A percentile compares a stretch with the other conserved stretches of the same genome.
Evolutionary conservation across 2,797 vertebrate genomes (phyloP).

Genomic region (Acanthopagrus latus): DNA sequence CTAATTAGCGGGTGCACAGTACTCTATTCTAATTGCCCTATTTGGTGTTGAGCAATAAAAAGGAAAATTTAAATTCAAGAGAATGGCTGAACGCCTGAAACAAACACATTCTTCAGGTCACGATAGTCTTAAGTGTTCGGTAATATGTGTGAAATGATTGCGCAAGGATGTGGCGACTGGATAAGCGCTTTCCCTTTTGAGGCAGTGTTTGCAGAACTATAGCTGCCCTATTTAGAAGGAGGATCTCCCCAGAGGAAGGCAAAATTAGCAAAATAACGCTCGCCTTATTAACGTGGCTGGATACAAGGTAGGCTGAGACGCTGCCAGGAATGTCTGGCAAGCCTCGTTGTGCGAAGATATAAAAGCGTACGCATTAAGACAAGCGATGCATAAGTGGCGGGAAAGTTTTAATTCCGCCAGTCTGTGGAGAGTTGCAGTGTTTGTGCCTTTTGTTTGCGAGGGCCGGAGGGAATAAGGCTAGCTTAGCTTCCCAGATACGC

Average conservation of each 20-base stretch:
- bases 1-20: slow-evolving; percentile 50
- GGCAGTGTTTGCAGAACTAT: slow-evolving; percentile 50
- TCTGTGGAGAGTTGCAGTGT: slow-evolving; percentile 63
- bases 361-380: slow-evolving; percentile 38
- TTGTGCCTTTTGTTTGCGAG: slow-evolving; percentile 68
- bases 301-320: slow-evolving; percentile 48
- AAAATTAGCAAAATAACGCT: slow-evolving; percentile 58
- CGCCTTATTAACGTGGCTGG: slow-evolving; percentile 51
- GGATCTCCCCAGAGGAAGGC: slow-evolving; percentile 42
- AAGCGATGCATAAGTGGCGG: slow-evolving; percentile 53
- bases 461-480: slow-evolving; percentile 70
- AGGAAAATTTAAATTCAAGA: slow-evolving; percentile 24
- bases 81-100: neutral
- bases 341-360: slow-evolving; percentile 41
- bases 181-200: slow-evolving; percentile 26
- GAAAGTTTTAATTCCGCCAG: slow-evolving; percentile 72
- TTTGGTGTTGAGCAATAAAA: slow-evolving; percentile 36
- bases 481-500: slow-evolving; percentile 69
- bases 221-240: slow-evolving; percentile 62
- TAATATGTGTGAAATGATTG: slow-evolving; percentile 12
- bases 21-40: slow-evolving; percentile 47
- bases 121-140: neutral
- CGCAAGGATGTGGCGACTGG: slow-evolving; percentile 9
- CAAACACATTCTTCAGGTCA: neutral
- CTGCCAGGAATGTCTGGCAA: slow-evolving; percentile 64